Evolutionary conservation across 2,797 vertebrate genomes (phyloP), one percentile per base, ranked within the genome.

Genomic region (Myotis daubentonii): DNA sequence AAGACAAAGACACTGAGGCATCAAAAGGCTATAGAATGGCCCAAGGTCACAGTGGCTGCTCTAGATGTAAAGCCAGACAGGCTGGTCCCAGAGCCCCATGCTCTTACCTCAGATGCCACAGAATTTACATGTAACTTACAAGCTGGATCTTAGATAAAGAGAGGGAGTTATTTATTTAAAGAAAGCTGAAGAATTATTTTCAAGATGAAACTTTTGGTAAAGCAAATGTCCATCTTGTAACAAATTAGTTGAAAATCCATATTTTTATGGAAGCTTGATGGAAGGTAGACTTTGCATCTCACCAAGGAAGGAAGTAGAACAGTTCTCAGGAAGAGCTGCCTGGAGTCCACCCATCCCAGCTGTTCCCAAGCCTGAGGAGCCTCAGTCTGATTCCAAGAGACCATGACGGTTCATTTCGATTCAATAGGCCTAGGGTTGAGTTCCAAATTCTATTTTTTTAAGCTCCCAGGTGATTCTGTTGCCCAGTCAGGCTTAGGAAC

Each of bases 401-500:
- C 20, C 70, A 36, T 25, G 1, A 16, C n/a, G 28, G 65, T 71
- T 79, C 44, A n/a, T 65, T 87, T 55, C 22, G 30, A 87, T 81
- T 84, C 66, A 65, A 28, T 9, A 91, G 55, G 20, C 51, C 81
- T 51, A 62, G 47, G 80, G 81, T 51, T 44, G 65, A 91, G 78
- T 28, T 33, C 49, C 70, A 44, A 23, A 33, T 65, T 75, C 36
- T 82, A 41, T 23, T 55, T 74, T 86, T 82, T 80, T 55, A 82
- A 89, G 68, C 44, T 86, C 70, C 87, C 55, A 53, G 62, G 89
- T 65, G 47, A 94, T 47, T 89, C 84, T 80, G 47, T n/a, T 75
- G 57, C 36, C 72, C 25, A 7, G 41, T 38, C 70, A 82, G 85
- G 55, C 80, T 92, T 70, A 1, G 65, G 70, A 96, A 95, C 68